Percentiles rank a stretch among this genome's conserved stretches.
Evolutionary conservation across 2,113 vertebrate genomes (phyloP).

Genomic region (Colistium nudipinnis): DNA sequence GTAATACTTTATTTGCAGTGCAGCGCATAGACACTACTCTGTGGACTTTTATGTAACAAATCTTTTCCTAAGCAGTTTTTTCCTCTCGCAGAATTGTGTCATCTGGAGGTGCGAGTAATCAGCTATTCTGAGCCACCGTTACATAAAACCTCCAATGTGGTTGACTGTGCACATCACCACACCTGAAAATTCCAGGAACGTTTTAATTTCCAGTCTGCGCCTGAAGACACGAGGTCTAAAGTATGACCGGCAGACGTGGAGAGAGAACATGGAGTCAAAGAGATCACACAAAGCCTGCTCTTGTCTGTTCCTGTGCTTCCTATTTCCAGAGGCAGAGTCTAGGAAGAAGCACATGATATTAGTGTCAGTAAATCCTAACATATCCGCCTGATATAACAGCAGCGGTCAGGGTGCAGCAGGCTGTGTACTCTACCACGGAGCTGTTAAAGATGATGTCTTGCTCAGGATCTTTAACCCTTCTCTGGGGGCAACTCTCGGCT

Average conservation of each 20-base stretch:
- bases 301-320: constrained; percentile 47
- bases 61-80: too few species aligned
- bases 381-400: constrained; percentile 28
- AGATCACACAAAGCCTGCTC: constrained; percentile 52
- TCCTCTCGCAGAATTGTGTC: background rate
- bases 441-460: constrained; percentile 36
- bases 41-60: background rate
- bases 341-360: constrained; percentile 59
- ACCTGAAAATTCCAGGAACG: constrained; percentile 1
- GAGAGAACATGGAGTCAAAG: constrained; percentile 32
- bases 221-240: constrained; percentile 58
- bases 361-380: constrained; percentile 27
- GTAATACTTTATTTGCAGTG: background rate
- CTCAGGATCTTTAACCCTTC: constrained; percentile 32
- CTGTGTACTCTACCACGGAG: constrained; percentile 34
- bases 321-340: constrained; percentile 36
- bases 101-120: background rate
- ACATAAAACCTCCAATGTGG: background rate
- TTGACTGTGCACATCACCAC: background rate
- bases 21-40: background rate
- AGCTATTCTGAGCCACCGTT: background rate
- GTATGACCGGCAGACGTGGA: constrained; percentile 57
- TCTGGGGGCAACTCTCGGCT: background rate
- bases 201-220: constrained; percentile 27
- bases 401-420: constrained; percentile 7